Percentiles rank a stretch among this genome's conserved stretches.
These are phyloP conservation scores for Prosopocoilus inquinatus DNA, from an alignment of 2,888 invertebrate genomes.

Conservation along the genomic window DNA sequence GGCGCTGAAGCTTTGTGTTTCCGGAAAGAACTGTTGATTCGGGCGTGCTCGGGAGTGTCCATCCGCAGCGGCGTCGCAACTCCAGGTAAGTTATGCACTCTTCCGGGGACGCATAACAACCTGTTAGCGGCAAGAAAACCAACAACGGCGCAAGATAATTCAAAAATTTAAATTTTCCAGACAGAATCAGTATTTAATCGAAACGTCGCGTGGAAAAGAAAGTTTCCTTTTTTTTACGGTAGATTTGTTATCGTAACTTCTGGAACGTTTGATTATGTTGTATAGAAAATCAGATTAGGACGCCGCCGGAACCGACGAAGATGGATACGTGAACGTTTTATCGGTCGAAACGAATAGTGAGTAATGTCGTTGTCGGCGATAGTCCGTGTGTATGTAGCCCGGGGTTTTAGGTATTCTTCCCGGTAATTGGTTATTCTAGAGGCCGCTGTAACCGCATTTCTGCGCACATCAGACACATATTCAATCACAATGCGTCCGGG, in stretches of 20 bases:
- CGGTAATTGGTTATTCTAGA: conserved; percentile 21
- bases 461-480: conserved; percentile 14
- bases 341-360: background rate
- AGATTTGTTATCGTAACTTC: no score
- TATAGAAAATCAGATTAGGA: no score
- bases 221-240: no score
- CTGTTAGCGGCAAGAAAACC: no score
- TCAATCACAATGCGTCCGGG: conserved; percentile 19
- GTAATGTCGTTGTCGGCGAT: background rate
- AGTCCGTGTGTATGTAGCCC: background rate
- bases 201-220: no score
- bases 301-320: no score
- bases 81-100: conserved; percentile 17
- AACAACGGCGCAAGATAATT: no score
- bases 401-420: conserved; percentile 14
- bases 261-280: no score
- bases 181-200: no score
- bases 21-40: conserved; percentile 26
- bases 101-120: conserved; percentile 2
- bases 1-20: conserved; percentile 14
- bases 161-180: no score
- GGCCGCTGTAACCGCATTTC: conserved; percentile 20
- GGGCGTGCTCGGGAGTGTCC: conserved; percentile 18
- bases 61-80: background rate
- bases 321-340: background rate